These are phyloP conservation scores for Morone chrysops DNA, from an alignment of 2,113 vertebrate species.

Conservation along the genomic window DNA sequence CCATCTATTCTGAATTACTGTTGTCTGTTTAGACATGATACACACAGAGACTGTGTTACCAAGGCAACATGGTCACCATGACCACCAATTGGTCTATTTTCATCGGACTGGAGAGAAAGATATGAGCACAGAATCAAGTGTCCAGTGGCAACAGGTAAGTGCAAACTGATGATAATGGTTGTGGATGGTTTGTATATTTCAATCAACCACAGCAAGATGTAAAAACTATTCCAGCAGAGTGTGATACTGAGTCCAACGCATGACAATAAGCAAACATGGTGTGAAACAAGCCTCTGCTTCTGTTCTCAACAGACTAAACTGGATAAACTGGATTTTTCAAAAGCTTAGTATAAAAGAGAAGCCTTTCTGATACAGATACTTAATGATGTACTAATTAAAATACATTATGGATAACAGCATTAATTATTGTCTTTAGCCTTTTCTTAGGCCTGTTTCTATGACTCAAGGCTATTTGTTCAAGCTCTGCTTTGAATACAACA, in stretches of 20 bases:
- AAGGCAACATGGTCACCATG: conserved; percentile 46
- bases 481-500: conserved; percentile 1
- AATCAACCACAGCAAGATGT: neutral
- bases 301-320: neutral
- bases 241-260: neutral
- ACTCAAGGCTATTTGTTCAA: conserved; percentile 24
- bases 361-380: neutral
- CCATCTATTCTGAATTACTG: conserved; percentile 6
- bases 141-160: neutral
- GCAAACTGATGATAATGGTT: neutral
- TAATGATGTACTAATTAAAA: neutral
- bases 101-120: conserved; percentile 3
- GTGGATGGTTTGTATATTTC: neutral
- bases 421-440: neutral
- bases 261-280: too few relatives aligned
- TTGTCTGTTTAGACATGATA: conserved; percentile 16
- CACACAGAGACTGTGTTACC: conserved; percentile 30
- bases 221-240: neutral
- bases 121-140: neutral
- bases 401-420: neutral
- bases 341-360: neutral
- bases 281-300: neutral
- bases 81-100: conserved; percentile 5
- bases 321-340: neutral
- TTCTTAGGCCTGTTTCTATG: neutral